phyloP scores from a whole-genome alignment of 2,113 vertebrate genomes.

The Laticauda colubrina region DNA sequence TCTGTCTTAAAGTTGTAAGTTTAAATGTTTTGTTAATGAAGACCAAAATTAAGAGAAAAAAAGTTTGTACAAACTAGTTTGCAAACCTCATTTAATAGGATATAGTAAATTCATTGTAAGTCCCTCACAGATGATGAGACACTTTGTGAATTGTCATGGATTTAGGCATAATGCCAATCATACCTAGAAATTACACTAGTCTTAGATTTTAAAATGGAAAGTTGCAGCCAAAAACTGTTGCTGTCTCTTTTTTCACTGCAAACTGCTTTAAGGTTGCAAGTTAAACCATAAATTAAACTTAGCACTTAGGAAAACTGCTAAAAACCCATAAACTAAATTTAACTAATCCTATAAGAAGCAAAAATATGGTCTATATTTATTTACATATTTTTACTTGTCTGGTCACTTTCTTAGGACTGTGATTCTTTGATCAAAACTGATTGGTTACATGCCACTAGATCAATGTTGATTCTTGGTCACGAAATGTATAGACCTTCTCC shows the following conservation, averaged over 20 bases:
- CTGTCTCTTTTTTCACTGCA: background rate
- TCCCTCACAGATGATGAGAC: background rate
- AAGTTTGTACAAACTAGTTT: background rate
- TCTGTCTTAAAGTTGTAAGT: background rate
- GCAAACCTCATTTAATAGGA: background rate
- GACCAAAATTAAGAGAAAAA: background rate
- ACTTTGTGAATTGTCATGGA: background rate
- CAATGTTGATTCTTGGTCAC: background rate
- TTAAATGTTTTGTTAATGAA: background rate
- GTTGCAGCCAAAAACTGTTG: background rate
- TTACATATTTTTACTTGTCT: slow-evolving; percentile 46
- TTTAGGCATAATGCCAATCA: background rate
- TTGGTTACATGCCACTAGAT: background rate
- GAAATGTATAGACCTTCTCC: background rate
- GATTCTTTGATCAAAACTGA: background rate
- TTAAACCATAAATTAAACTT: slow-evolving; percentile 1
- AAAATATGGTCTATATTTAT: slow-evolving; percentile 53
- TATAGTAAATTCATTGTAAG: background rate
- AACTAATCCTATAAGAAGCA: slow-evolving; percentile 18
- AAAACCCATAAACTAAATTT: background rate
- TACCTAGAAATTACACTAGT: background rate
- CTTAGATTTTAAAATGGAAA: background rate
- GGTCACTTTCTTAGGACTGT: fast-evolving
- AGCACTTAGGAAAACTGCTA: background rate
- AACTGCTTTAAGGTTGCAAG: background rate